phyloP scores from a whole-genome alignment of 2,113 vertebrate genomes.

The Pterophyllum scalare region DNA sequence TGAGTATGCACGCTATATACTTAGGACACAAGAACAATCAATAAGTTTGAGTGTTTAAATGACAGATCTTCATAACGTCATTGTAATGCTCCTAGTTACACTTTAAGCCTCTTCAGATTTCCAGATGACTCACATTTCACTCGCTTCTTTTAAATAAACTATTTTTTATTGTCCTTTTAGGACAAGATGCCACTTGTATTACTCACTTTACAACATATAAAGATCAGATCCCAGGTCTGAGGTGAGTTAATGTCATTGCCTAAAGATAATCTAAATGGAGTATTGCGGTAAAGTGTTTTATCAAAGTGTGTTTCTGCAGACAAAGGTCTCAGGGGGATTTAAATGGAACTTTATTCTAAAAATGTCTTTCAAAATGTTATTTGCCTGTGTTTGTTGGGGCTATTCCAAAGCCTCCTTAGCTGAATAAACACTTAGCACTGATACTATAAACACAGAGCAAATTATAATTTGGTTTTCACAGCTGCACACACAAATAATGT shows the following conservation, averaged over 20 bases:
- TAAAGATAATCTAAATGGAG: background rate
- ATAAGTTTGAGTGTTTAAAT: background rate
- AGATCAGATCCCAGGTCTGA: background rate
- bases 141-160: background rate
- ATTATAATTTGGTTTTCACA: conserved; percentile 33
- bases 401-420: conserved; percentile 1
- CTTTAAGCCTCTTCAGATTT: conserved; percentile 4
- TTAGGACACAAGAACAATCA: background rate
- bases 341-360: conserved; percentile 8
- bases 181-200: background rate
- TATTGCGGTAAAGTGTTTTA: background rate
- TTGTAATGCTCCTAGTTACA: background rate
- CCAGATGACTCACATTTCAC: background rate
- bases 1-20: background rate
- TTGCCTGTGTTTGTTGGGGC: background rate
- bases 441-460: conserved; percentile 15
- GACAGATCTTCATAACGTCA: background rate
- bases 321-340: conserved; percentile 11
- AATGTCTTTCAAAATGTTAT: conserved; percentile 23
- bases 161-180: background rate
- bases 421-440: conserved; percentile 13
- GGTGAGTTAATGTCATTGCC: background rate
- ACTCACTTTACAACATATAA: background rate
- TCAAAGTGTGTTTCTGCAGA: conserved; percentile 6
- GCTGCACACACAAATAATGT: conserved; percentile 15